Evolutionary conservation across 2,888 invertebrate species (phyloP).

Genomic region (Thumatha senex): DNA sequence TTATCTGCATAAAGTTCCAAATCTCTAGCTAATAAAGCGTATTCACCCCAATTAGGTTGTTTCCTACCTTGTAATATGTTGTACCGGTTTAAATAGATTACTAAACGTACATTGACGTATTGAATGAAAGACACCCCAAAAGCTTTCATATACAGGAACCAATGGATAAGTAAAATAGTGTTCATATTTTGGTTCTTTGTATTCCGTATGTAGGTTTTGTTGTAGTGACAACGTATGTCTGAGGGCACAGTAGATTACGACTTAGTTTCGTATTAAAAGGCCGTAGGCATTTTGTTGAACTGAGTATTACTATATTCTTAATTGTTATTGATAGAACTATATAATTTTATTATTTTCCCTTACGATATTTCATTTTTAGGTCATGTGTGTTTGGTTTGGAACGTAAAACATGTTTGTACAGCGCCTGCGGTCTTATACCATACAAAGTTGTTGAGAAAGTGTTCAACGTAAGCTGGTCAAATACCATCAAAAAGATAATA

Average conservation of each 20-base stretch:
- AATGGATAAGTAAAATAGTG: constrained; percentile 8
- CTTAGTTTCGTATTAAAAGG: constrained; percentile 51
- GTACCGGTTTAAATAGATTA: not conserved
- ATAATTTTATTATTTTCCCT: no score
- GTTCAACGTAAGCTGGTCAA: no score
- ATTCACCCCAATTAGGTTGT: constrained; percentile 57
- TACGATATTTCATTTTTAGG: no score
- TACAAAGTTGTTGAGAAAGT: no score
- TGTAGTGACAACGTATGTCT: constrained; percentile 17
- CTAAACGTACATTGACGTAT: constrained; percentile 15
- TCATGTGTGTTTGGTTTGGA: no score
- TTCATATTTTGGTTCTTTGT: not conserved
- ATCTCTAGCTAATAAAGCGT: constrained; percentile 59
- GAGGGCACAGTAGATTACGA: constrained; percentile 30
- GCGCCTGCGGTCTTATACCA: no score
- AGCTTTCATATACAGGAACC: not conserved
- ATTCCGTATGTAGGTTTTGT: not conserved
- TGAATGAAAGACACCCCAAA: not conserved
- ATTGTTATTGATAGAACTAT: no score
- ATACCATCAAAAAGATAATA: no score
- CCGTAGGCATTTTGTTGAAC: constrained; percentile 43
- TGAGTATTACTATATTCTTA: constrained; percentile 3
- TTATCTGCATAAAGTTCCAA: constrained; percentile 58
- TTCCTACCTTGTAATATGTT: constrained; percentile 13
- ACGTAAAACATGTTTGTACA: no score